These are phyloP conservation scores for Romanogobio albipinnatus DNA, from an alignment of 2,113 vertebrate genomes.

Conservation along the genomic window DNA sequence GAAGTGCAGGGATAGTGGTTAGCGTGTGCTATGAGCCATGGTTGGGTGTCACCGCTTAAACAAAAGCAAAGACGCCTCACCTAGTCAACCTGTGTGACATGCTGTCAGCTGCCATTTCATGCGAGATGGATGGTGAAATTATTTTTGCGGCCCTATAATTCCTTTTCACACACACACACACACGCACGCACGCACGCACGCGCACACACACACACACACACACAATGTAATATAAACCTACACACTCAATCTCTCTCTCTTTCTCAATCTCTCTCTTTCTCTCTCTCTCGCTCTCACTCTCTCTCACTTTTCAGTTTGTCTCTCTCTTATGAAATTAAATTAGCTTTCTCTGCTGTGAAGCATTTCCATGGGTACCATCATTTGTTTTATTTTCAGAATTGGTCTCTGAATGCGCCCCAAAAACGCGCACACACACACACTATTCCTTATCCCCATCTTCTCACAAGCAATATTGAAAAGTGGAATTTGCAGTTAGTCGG, in stretches of 20 bases:
- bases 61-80: constrained; percentile 31
- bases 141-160: constrained; percentile 11
- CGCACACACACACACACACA: too few species aligned
- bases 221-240: too few species aligned
- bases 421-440: background rate
- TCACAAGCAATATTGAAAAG: background rate
- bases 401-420: constrained; percentile 7
- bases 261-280: too few species aligned
- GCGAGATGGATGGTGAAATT: constrained; percentile 46
- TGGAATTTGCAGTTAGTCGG: background rate
- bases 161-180: constrained; percentile 1
- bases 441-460: background rate
- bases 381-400: constrained; percentile 33
- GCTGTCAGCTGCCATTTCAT: constrained; percentile 36
- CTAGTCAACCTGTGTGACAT: constrained; percentile 11
- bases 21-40: constrained; percentile 14
- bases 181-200: too few species aligned
- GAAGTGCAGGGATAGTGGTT: background rate
- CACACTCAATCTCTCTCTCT: too few species aligned
- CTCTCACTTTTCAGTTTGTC: background rate
- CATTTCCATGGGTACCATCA: constrained; percentile 41
- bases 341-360: constrained; percentile 45
- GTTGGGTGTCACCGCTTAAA: constrained; percentile 36
- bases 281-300: too few species aligned
- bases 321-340: constrained; percentile 48